Evolutionary conservation across 2,888 invertebrate genomes (phyloP).

Genomic region (Thecocarcelia acutangulata): DNA sequence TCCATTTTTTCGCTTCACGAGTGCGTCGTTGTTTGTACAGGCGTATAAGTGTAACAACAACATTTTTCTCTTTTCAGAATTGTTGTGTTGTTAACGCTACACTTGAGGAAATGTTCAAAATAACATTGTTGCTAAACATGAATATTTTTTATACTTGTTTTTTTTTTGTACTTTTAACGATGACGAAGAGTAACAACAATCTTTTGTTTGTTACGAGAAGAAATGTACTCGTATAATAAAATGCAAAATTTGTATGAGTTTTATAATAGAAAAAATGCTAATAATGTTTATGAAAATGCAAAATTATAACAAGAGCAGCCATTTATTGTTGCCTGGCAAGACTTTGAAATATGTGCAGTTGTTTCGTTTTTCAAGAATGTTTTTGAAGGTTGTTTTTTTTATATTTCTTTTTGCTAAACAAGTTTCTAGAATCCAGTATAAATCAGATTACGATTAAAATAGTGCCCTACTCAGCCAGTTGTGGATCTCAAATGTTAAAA

Average conservation of each 20-base stretch:
- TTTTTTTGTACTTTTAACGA: conserved; percentile 1
- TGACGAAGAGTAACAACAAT: conserved; percentile 22
- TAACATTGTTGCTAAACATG: conserved; percentile 41
- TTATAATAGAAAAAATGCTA: conserved; percentile 33
- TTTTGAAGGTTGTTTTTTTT: too few relatives aligned
- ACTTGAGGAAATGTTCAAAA: conserved; percentile 66
- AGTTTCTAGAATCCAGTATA: too few relatives aligned
- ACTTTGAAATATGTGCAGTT: too few relatives aligned
- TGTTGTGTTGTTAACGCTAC: conserved; percentile 62
- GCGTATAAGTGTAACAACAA: conserved; percentile 44
- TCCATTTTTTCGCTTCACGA: conserved; percentile 50
- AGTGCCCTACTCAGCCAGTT: too few relatives aligned
- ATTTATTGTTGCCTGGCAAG: not conserved
- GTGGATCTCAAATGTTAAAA: too few relatives aligned
- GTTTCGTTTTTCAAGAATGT: too few relatives aligned
- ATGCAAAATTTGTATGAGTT: conserved; percentile 3
- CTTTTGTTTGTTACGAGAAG: conserved; percentile 29
- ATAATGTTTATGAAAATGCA: conserved; percentile 34
- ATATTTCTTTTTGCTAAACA: too few relatives aligned
- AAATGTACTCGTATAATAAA: too few relatives aligned
- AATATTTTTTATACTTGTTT: not conserved
- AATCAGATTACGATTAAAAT: too few relatives aligned
- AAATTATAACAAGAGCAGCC: conserved; percentile 14
- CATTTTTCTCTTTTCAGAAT: conserved; percentile 50
- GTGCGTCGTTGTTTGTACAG: conserved; percentile 4